Evolutionary conservation across 2,113 vertebrate species (phyloP).

Genomic region (Lasiurus borealis): DNA sequence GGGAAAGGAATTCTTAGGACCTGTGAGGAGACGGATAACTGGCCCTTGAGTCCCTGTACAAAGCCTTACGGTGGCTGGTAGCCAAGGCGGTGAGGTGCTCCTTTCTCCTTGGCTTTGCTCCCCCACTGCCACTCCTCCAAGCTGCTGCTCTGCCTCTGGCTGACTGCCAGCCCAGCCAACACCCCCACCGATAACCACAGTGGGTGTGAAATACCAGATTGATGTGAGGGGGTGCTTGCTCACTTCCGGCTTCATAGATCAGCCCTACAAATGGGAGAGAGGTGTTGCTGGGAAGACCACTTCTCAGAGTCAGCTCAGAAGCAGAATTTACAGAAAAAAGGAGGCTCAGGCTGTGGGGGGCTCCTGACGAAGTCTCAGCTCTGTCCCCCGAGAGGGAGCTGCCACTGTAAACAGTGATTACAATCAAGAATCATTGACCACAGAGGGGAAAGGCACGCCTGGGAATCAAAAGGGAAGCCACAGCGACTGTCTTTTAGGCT

Average conservation of each 20-base stretch:
- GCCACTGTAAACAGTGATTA: background rate
- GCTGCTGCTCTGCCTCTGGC: background rate
- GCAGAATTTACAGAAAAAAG: slow-evolving; percentile 33
- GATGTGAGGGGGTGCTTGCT: background rate
- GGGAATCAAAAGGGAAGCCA: background rate
- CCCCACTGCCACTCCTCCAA: background rate
- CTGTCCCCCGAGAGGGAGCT: background rate
- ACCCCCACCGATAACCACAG: background rate
- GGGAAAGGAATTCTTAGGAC: background rate
- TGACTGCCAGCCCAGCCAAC: slow-evolving; percentile 2
- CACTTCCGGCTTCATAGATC: background rate
- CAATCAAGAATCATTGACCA: background rate
- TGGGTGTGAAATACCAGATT: background rate
- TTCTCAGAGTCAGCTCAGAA: slow-evolving; percentile 35
- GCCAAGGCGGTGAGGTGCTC: background rate
- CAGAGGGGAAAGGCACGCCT: background rate
- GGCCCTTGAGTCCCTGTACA: background rate
- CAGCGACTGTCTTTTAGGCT: background rate
- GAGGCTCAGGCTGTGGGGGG: background rate
- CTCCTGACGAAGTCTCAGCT: background rate
- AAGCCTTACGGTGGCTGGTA: background rate
- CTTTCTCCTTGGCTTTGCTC: background rate
- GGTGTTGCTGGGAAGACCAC: background rate
- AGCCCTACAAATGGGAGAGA: background rate
- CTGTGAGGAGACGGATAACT: background rate